Evolutionary conservation across 2,113 vertebrate species (phyloP), one percentile per base, ranked within the genome.

Genomic region (Triplophysa rosa): DNA sequence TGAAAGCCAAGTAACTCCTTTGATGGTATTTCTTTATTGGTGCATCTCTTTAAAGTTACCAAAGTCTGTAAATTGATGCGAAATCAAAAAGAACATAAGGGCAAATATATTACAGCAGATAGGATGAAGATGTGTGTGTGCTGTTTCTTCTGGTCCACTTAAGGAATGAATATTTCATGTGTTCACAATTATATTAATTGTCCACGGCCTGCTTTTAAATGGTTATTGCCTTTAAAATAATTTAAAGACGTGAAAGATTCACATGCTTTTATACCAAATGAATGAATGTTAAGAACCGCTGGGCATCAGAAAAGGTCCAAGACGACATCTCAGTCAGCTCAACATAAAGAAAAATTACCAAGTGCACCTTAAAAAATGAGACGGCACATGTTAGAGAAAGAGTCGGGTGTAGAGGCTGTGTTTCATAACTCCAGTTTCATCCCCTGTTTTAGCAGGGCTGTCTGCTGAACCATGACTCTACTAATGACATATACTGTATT

Each of bases 401-500:
- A 26, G 61, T 29, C 2, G 61, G 17, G 58, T 23, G 29, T 33
- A 61, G 21, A 49, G 24, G 21, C 70, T 42, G 45, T 77, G 70
- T 67, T 68, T 86, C 85, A 87, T 90, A 88, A 85, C 86, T 80
- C 78, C 29, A 84, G 83, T 59, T 80, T 79, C 21, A 47, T 40
- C 54, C 40, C n/a, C 64, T 65, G 81, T 70, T 59, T 78, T 56
- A 78, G 45, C 52, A 49, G 66, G 64, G 74, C 61, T 70, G 75
- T 62, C 77, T 82, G 74, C 80, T 78, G 72, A 82, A 75, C 58
- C 64, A 21, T 52, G 78, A 80, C 64, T 77, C 77, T 73, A 47
- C 79, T 85, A 88, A 87, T 83, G 67, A 86, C 75, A 80, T 66
- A 89, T 86, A n/a, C n/a, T n/a, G n/a, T n/a, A 90, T 88, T 84